These are phyloP conservation scores for Parnassius glacialis DNA, from an alignment of 2,888 invertebrate species.

Conservation along the genomic window DNA sequence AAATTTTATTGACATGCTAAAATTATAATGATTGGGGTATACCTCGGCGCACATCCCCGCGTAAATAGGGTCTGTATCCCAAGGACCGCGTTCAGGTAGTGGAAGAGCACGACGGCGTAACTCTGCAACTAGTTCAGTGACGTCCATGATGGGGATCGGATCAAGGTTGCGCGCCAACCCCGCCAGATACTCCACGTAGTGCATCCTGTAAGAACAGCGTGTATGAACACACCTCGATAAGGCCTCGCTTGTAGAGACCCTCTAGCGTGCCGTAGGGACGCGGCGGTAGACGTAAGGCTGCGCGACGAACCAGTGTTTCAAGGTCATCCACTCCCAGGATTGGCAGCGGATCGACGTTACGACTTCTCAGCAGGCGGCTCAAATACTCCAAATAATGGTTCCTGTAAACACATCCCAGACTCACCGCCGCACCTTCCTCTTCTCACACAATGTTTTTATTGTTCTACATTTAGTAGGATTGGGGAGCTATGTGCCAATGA, in stretches of 20 bases:
- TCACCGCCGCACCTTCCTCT: constrained; percentile 49
- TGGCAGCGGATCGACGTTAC: constrained; percentile 87
- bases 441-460: constrained; percentile 17
- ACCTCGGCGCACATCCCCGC: constrained; percentile 93
- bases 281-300: constrained; percentile 86
- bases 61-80: constrained; percentile 92
- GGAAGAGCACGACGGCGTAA: constrained; percentile 91
- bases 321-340: constrained; percentile 90
- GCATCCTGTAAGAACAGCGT: constrained; percentile 84
- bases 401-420: constrained; percentile 81
- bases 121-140: constrained; percentile 93
- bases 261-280: constrained; percentile 88
- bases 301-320: constrained; percentile 89
- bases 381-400: constrained; percentile 95
- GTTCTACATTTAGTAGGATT: neutral
- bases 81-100: constrained; percentile 89
- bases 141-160: constrained; percentile 93
- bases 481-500: neutral
- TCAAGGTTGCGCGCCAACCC: constrained; percentile 93
- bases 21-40: constrained; percentile 44
- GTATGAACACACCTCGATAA: constrained; percentile 82
- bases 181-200: constrained; percentile 98
- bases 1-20: constrained; percentile 5
- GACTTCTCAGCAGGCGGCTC: constrained; percentile 86
- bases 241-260: constrained; percentile 82